These are phyloP conservation scores for Picathartes gymnocephalus DNA, from an alignment of 2,113 vertebrate species.

Conservation along the genomic window DNA sequence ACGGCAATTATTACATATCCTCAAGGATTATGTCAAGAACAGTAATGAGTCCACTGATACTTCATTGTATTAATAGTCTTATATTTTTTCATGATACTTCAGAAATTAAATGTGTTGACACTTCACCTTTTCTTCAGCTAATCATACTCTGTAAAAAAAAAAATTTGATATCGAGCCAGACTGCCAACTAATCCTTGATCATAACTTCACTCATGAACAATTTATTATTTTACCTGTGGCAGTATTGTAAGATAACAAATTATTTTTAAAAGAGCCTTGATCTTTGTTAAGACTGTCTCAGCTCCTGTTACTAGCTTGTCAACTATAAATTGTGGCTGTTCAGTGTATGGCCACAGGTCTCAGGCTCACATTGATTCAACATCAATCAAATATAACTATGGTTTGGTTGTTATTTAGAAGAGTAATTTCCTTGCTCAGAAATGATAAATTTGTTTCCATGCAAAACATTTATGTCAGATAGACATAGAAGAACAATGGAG, in stretches of 20 bases:
- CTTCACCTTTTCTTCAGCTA: neutral
- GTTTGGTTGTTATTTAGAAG: neutral
- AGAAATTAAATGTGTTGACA: neutral
- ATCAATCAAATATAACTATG: neutral
- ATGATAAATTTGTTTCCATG: neutral
- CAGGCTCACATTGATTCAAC: neutral
- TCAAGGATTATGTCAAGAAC: neutral
- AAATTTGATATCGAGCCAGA: neutral
- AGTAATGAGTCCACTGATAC: neutral
- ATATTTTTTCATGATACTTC: neutral
- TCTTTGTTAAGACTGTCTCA: neutral
- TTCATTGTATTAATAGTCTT: neutral
- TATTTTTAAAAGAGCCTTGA: neutral
- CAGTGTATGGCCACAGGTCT: neutral
- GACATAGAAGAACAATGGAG: neutral
- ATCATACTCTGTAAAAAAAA: neutral
- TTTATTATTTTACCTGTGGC: constrained; percentile 5
- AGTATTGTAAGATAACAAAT: neutral
- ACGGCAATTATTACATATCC: neutral
- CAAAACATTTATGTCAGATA: neutral
- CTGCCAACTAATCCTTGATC: neutral
- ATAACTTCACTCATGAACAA: neutral
- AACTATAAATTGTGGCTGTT: neutral
- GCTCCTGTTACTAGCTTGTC: neutral
- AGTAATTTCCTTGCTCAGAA: neutral